Conservation (phyloP, 2,797 vertebrate genomes). For the Gorsachius magnificus region DNA sequence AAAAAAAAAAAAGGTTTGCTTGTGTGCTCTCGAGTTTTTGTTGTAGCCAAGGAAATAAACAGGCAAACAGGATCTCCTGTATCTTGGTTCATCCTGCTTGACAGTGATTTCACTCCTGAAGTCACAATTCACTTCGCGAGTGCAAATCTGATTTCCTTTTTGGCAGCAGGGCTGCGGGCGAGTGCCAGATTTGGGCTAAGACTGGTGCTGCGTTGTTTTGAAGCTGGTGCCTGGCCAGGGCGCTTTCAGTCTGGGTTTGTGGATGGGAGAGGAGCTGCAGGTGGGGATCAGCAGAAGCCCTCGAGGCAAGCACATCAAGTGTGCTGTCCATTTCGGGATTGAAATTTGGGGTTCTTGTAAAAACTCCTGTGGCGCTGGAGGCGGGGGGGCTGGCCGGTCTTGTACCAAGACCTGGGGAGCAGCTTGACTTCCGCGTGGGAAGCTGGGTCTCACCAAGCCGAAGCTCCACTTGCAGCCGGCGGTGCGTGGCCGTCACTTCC, state of each 20-base stretch:
- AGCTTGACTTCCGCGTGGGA: not conserved
- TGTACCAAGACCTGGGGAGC: not conserved
- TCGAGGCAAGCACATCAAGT: accelerated
- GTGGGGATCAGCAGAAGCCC: not conserved
- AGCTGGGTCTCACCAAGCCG: accelerated
- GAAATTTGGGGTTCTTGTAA: not conserved
- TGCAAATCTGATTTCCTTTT: not conserved
- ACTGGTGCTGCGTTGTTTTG: not conserved
- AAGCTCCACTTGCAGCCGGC: not conserved
- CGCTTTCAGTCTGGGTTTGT: not conserved
- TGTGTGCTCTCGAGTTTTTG: not conserved
- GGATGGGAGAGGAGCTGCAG: not conserved
- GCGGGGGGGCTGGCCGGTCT: too few species aligned
- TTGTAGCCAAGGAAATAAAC: conserved; percentile 35
- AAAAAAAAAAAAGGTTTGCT: not conserved
- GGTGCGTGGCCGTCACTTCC: accelerated
- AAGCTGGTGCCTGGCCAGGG: not conserved
- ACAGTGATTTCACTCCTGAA: conserved; percentile 4
- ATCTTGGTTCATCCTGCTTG: not conserved
- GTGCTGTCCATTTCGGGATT: not conserved
- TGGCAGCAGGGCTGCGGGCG: accelerated
- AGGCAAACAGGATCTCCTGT: conserved; percentile 34
- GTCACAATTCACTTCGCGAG: not conserved
- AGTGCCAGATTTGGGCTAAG: not conserved
- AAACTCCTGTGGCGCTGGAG: accelerated